Conservation (phyloP, 2,888 invertebrate genomes). For the Dusona sp. region DNA sequence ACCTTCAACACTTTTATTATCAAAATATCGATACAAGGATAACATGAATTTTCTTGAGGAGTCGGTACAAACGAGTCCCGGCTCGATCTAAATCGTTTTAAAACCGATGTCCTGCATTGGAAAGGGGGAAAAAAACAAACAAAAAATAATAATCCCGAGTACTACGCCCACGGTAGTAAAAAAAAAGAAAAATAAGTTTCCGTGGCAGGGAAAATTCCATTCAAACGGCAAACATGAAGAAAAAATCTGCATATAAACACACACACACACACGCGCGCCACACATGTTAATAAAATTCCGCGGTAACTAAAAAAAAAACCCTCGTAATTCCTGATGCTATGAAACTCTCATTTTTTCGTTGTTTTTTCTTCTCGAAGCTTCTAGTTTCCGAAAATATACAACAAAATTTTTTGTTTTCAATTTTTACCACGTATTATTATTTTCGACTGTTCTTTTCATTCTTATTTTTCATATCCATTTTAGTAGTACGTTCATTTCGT, state of each 20-base stretch:
- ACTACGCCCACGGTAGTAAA: background rate
- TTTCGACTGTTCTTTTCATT: background rate
- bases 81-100: background rate
- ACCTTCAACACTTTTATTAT: constrained; percentile 38
- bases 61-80: constrained; percentile 7
- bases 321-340: background rate
- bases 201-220: constrained; percentile 5
- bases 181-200: background rate
- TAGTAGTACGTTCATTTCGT: constrained; percentile 9
- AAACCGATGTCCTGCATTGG: constrained; percentile 9
- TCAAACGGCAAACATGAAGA: background rate
- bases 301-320: constrained; percentile 2
- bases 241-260: constrained; percentile 31
- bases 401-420: background rate
- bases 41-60: constrained; percentile 32
- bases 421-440: background rate
- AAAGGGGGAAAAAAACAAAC: background rate
- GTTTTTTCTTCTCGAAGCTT: background rate
- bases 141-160: constrained; percentile 7
- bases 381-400: background rate
- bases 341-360: background rate
- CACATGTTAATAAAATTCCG: constrained; percentile 26
- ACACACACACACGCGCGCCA: background rate
- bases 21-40: constrained; percentile 43
- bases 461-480: background rate